These are phyloP conservation scores for Cephalotes varians DNA, from an alignment of 2,888 invertebrate species.

Conservation along the genomic window DNA sequence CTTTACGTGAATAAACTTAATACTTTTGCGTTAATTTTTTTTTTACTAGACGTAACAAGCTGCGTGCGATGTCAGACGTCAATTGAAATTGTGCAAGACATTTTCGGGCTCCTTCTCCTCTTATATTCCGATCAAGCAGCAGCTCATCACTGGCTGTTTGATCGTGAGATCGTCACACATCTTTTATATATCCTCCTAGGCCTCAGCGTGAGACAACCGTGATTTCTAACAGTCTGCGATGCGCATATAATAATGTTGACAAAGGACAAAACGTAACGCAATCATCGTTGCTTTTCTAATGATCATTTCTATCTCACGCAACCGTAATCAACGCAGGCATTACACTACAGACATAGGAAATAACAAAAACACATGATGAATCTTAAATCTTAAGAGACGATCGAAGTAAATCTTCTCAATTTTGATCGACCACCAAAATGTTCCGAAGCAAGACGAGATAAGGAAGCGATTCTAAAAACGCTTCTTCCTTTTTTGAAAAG, in stretches of 20 bases:
- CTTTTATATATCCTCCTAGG: conserved; percentile 60
- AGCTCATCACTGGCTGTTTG: conserved; percentile 46
- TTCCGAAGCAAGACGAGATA: conserved; percentile 16
- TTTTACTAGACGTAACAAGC: background rate
- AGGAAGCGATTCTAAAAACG: background rate
- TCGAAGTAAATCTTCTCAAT: conserved; percentile 11
- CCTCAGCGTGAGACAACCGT: conserved; percentile 62
- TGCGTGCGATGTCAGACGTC: background rate
- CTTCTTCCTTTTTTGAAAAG: background rate
- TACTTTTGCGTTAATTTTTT: background rate
- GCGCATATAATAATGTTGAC: conserved; percentile 56
- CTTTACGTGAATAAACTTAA: background rate
- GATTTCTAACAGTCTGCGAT: conserved; percentile 62
- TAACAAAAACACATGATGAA: conserved; percentile 4
- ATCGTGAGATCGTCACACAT: conserved; percentile 52
- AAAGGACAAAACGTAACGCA: conserved; percentile 43
- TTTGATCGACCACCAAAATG: conserved; percentile 40
- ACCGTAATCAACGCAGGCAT: conserved; percentile 17
- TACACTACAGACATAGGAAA: conserved; percentile 6
- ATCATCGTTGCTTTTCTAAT: conserved; percentile 15
- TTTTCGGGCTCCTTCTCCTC: conserved; percentile 67
- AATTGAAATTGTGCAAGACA: conserved; percentile 12
- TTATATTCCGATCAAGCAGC: conserved; percentile 61
- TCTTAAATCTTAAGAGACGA: background rate
- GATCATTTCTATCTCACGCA: conserved; percentile 20